phyloP scores from a whole-genome alignment of 2,797 vertebrate species.

The Cichlasoma orientale region DNA sequence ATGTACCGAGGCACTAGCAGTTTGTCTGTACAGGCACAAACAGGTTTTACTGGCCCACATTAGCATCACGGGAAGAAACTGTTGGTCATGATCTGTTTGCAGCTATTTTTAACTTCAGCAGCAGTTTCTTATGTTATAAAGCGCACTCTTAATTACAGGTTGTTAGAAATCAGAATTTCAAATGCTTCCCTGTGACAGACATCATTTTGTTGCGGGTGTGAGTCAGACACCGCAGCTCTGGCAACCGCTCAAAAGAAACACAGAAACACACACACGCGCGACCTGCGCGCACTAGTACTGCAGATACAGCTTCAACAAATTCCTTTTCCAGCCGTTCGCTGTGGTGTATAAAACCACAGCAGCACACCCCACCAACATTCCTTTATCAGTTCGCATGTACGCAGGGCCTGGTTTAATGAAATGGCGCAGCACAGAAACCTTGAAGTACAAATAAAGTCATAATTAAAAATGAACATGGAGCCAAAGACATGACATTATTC shows the following conservation, averaged over 20 bases:
- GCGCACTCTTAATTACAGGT: background rate
- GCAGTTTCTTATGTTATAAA: background rate
- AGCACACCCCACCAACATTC: background rate
- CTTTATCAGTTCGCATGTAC: background rate
- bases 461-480: constrained; percentile 13
- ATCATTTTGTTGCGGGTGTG: background rate
- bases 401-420: background rate
- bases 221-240: background rate
- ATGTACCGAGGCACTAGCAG: background rate
- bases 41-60: background rate
- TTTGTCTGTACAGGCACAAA: background rate
- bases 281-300: background rate
- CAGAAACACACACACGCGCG: background rate
- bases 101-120: background rate
- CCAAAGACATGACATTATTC: constrained; percentile 27
- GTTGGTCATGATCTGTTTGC: background rate
- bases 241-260: background rate
- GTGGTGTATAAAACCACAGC: background rate
- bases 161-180: background rate
- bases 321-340: background rate
- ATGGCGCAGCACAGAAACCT: background rate
- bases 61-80: background rate
- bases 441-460: constrained; percentile 18
- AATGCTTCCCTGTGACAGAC: background rate
- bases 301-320: background rate